Base-by-base conservation (phyloP, 1,140 invertebrate genomes). In the Thaumatotibia leucotreta region DNA sequence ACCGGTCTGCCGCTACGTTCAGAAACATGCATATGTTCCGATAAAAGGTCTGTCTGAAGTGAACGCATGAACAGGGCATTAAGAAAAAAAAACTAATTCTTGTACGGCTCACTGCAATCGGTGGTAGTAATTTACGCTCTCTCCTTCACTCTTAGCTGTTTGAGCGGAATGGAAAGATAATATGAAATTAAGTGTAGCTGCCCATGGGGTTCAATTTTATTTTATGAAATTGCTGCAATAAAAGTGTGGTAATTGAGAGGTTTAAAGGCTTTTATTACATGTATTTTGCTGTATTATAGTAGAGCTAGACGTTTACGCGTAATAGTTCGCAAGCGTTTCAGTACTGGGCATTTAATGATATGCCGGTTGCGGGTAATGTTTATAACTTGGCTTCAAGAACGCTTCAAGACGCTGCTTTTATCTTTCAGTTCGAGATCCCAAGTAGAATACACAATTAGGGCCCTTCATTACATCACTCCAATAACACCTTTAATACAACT, bases 401-500 rank as follows among this genome's bases (percentile, higher is more conserved):
- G 20, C 20, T 45, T 45, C 39, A 45, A 27, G 29, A 35, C 35
- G 50, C 24, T 75, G 76, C 80, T 81, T 86, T 84, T 84, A 86
- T 87, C 82, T 86, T 80, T 77, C 67, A 73, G 74, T 62, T 65
- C 67, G 80, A 68, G 76, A 75, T 82, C 79, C 83, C 82, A 82
- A 79, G 76, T 70, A 82, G 85, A 88, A 88, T 89, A 85, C 79
- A 88, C 81, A 88, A 89, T 89, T 89, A 87, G 82, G 79, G 69
- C 82, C 82, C 83, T 86, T 88, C 87, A 83, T 88, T 86, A 88
- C 84, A 88, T 84, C 85, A 88, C 84, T 88, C 80, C 79, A 86
- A 85, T 87, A 89, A 88, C 87, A 89, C 87, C 87, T 89, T 83
- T 83, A 77, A 82, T 72, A 78, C 71, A 62, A 35, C 8, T 4